phyloP scores from a whole-genome alignment of 2,113 vertebrate species.

The Gambusia holbrooki region DNA sequence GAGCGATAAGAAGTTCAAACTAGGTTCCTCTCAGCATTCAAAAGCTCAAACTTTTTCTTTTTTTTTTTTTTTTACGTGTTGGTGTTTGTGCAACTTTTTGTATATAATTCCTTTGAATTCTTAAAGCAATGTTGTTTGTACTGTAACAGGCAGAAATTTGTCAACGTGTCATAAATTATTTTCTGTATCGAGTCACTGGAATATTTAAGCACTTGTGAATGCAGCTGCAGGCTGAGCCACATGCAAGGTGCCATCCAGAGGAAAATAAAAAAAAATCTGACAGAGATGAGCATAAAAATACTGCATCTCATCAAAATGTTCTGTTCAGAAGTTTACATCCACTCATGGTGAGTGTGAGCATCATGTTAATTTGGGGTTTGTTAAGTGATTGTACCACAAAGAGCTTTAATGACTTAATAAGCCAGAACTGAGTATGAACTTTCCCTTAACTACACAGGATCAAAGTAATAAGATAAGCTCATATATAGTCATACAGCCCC shows the following conservation, averaged over 20 bases:
- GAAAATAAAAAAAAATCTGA: slow-evolving; percentile 16
- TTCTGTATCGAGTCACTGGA: slow-evolving; percentile 68
- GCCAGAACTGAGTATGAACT: neutral
- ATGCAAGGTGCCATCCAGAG: slow-evolving; percentile 37
- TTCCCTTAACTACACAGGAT: neutral
- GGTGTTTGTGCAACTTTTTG: slow-evolving; percentile 51
- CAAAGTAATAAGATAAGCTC: neutral
- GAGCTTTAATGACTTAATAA: neutral
- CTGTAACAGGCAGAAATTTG: slow-evolving; percentile 26
- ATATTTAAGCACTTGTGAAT: slow-evolving; percentile 55
- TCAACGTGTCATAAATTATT: slow-evolving; percentile 44
- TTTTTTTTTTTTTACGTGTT: slow-evolving; percentile 43
- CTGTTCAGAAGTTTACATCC: neutral
- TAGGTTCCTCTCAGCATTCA: slow-evolving; percentile 22
- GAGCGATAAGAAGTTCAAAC: slow-evolving; percentile 19
- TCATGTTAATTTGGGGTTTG: neutral
- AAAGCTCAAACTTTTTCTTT: slow-evolving; percentile 43
- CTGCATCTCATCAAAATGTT: neutral
- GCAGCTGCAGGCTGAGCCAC: slow-evolving; percentile 71
- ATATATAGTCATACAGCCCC: neutral
- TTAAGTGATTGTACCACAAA: neutral
- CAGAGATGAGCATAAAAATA: too few species aligned
- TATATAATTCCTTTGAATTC: slow-evolving; percentile 41
- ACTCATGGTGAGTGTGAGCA: neutral
- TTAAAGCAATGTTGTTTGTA: slow-evolving; percentile 31